Conservation (phyloP, 1,140 invertebrate species). For the Penaeus vannamei region DNA sequence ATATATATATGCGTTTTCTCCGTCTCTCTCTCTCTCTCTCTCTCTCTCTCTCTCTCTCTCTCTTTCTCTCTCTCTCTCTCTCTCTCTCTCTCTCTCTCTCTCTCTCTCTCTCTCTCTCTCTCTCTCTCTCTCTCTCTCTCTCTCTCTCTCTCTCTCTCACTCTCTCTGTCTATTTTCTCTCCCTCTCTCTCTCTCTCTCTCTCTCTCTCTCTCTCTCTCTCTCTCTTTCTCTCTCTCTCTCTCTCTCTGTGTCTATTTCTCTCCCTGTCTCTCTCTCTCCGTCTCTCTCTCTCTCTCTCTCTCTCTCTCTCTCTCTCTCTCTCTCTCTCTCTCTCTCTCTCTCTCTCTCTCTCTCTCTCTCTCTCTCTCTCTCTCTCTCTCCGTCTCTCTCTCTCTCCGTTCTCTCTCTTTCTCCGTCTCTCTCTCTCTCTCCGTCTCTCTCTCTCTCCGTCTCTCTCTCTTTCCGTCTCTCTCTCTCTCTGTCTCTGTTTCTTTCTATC, state of each 20-base stretch:
- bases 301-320: neutral
- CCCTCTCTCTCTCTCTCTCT: neutral
- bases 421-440: neutral
- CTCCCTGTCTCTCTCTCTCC: neutral
- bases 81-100: neutral
- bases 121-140: conserved; percentile 5
- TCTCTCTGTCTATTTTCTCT: neutral
- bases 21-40: neutral
- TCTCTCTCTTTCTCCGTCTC: neutral
- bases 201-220: neutral
- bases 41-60: conserved; percentile 9
- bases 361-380: neutral
- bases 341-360: conserved; percentile 9
- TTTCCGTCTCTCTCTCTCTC: neutral
- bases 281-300: neutral
- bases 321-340: neutral
- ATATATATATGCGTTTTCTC: no score
- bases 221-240: neutral
- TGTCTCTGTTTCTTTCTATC: no score
- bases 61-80: neutral
- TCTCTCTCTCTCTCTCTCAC: conserved; percentile 44
- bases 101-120: conserved; percentile 12
- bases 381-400: conserved; percentile 1
- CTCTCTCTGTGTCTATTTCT: neutral
- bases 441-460: no score